Evolutionary conservation across 2,797 vertebrate genomes (phyloP).

Genomic region (Geotrypetes seraphini): DNA sequence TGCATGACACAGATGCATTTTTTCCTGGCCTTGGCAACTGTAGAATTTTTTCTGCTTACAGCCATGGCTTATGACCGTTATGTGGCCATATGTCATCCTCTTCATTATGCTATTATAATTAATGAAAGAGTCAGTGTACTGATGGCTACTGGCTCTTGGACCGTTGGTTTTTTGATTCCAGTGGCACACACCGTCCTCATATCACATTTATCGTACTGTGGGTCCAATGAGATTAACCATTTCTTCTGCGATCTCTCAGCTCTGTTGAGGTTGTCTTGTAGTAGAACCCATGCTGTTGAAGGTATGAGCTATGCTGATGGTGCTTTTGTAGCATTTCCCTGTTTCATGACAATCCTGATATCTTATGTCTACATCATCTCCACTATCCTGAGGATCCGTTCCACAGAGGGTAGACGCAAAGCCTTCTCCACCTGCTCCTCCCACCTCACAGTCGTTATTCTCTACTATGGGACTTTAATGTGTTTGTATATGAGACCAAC

Average conservation of each 20-base stretch:
- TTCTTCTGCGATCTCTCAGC: conserved; percentile 42
- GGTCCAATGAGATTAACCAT: too few relatives aligned
- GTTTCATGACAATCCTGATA: conserved; percentile 30
- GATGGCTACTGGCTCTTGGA: conserved; percentile 34
- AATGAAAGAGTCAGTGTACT: conserved; percentile 10
- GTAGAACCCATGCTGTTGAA: conserved; percentile 23
- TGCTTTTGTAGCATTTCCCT: conserved; percentile 26
- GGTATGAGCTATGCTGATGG: conserved; percentile 34
- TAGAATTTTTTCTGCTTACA: conserved; percentile 2
- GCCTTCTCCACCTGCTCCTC: too few relatives aligned
- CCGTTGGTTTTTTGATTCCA: conserved; percentile 36
- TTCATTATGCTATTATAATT: too few relatives aligned
- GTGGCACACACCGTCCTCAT: conserved; percentile 26
- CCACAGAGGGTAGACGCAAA: too few relatives aligned
- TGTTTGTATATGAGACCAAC: conserved; percentile 34
- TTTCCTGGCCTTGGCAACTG: too few relatives aligned
- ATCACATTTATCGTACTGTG: conserved; percentile 21
- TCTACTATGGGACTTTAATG: conserved; percentile 33
- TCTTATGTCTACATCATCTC: too few relatives aligned
- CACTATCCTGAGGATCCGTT: too few relatives aligned
- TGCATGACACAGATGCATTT: conserved; percentile 28
- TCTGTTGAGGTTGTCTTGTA: conserved; percentile 31
- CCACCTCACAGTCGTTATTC: too few relatives aligned
- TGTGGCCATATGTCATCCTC: conserved; percentile 5
- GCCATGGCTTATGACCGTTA: conserved; percentile 14